phyloP scores from a whole-genome alignment of 1,140 invertebrate species.

The Oncopodura yosiiana region DNA sequence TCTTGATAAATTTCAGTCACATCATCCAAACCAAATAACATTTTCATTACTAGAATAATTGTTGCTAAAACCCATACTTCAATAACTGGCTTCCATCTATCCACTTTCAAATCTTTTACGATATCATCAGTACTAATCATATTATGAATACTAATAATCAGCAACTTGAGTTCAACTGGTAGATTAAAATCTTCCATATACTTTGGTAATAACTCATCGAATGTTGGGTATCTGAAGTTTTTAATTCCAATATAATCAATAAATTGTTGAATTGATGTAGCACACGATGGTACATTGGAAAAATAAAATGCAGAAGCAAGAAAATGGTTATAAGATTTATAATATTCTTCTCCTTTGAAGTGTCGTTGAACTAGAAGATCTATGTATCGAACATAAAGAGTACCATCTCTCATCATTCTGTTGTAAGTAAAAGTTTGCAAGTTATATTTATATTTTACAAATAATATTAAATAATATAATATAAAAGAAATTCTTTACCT shows the following conservation, averaged over 20 bases:
- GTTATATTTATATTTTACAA: too few species aligned
- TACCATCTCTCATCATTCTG: constrained; percentile 22
- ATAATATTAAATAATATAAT: neutral
- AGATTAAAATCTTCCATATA: constrained; percentile 20
- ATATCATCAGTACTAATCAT: constrained; percentile 44
- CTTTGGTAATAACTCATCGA: constrained; percentile 25
- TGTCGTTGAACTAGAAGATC: neutral
- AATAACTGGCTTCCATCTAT: constrained; percentile 11
- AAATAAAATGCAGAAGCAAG: too few species aligned
- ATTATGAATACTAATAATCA: constrained; percentile 26
- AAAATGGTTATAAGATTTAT: too few species aligned
- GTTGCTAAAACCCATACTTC: constrained; percentile 52
- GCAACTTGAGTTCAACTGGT: constrained; percentile 27
- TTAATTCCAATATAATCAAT: constrained; percentile 18
- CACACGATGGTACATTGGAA: neutral
- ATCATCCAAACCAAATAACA: constrained; percentile 53
- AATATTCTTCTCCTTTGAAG: too few species aligned
- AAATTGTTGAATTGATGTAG: constrained; percentile 1
- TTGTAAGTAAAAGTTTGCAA: neutral
- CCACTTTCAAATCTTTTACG: constrained; percentile 39
- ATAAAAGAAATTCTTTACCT: constrained; percentile 6
- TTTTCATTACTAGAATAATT: constrained; percentile 53
- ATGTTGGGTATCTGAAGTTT: constrained; percentile 15
- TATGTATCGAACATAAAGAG: constrained; percentile 9
- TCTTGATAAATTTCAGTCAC: constrained; percentile 51